Percentiles rank a stretch among this genome's conserved stretches.
Conservation (phyloP, 1,140 invertebrate genomes). For the Pollicipes pollicipes region DNA sequence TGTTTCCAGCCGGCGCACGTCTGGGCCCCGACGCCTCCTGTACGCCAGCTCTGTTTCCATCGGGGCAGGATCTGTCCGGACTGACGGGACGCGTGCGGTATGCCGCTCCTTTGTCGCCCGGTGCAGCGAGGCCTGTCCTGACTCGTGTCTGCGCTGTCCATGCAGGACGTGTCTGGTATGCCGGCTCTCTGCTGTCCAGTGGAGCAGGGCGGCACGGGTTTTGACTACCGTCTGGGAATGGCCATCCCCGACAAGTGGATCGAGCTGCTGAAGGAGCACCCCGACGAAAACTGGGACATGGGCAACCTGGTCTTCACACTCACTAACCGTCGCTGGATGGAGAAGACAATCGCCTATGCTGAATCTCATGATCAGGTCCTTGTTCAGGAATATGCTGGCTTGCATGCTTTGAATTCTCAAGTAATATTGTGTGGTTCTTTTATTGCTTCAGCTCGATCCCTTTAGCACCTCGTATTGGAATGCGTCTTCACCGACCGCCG, state of each 20-base stretch:
- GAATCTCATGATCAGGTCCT: slow-evolving; percentile 89
- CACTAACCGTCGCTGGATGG: slow-evolving; percentile 87
- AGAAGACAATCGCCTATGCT: slow-evolving; percentile 86
- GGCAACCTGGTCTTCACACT: slow-evolving; percentile 80
- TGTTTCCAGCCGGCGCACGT: too few species aligned
- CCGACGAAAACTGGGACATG: slow-evolving; percentile 92
- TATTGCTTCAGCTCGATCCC: slow-evolving; percentile 6
- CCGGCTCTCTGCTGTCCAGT: slow-evolving; percentile 85
- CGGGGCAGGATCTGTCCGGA: too few species aligned
- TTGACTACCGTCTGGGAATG: slow-evolving; percentile 96
- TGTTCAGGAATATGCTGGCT: slow-evolving; percentile 7
- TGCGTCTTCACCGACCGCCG: too few species aligned
- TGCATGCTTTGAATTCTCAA: slow-evolving; percentile 12
- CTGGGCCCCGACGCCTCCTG: too few species aligned
- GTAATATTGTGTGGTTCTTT: slow-evolving; percentile 10
- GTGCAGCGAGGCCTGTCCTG: too few species aligned
- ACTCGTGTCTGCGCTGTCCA: neutral
- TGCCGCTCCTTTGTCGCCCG: too few species aligned
- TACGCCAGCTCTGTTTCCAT: too few species aligned
- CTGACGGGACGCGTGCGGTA: too few species aligned
- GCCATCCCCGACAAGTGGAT: slow-evolving; percentile 99
- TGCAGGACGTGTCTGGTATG: slow-evolving; percentile 93
- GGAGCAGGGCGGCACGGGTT: slow-evolving; percentile 79
- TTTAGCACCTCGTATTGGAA: too few species aligned
- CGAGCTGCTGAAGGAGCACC: slow-evolving; percentile 56